Evolutionary conservation across 1,140 invertebrate species (phyloP).

Genomic region (Diachasma alloeum): DNA sequence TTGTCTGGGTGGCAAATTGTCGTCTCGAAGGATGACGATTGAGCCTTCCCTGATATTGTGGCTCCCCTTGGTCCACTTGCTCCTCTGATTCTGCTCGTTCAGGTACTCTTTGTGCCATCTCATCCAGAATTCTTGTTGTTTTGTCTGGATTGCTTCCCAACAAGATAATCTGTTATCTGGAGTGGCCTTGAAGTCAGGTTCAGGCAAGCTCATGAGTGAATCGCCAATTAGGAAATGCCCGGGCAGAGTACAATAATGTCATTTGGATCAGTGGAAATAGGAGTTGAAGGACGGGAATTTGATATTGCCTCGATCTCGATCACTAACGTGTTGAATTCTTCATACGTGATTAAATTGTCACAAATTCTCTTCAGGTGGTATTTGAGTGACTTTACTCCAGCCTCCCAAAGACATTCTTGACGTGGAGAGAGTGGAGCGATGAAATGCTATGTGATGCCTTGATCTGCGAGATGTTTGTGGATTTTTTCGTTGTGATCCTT

Average conservation of each 20-base stretch:
- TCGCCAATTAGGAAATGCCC: conserved; percentile 39
- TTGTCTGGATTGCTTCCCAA: conserved; percentile 23
- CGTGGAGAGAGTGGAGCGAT: conserved; percentile 9
- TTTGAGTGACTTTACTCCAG: conserved; percentile 21
- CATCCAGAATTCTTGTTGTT: conserved; percentile 26
- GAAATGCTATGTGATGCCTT: conserved; percentile 12
- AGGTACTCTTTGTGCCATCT: conserved; percentile 42
- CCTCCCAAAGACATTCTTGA: conserved; percentile 23
- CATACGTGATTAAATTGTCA: not conserved
- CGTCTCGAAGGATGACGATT: conserved; percentile 50
- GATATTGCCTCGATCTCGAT: conserved; percentile 36
- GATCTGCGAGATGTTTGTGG: not conserved
- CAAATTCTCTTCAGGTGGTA: conserved; percentile 5
- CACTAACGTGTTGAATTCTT: conserved; percentile 10
- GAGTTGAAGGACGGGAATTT: conserved; percentile 38
- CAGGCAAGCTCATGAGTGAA: conserved; percentile 15
- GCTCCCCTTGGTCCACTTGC: conserved; percentile 44
- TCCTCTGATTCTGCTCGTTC: conserved; percentile 35
- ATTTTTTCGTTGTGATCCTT: not conserved
- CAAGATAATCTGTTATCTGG: conserved; percentile 31
- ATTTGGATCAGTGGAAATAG: conserved; percentile 36
- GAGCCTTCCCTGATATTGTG: conserved; percentile 28
- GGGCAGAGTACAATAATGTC: conserved; percentile 34
- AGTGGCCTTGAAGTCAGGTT: not conserved
- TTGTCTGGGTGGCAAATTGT: conserved; percentile 42